Evolutionary conservation across 2,797 vertebrate genomes (phyloP).

Genomic region (Manis crassicaudata): DNA sequence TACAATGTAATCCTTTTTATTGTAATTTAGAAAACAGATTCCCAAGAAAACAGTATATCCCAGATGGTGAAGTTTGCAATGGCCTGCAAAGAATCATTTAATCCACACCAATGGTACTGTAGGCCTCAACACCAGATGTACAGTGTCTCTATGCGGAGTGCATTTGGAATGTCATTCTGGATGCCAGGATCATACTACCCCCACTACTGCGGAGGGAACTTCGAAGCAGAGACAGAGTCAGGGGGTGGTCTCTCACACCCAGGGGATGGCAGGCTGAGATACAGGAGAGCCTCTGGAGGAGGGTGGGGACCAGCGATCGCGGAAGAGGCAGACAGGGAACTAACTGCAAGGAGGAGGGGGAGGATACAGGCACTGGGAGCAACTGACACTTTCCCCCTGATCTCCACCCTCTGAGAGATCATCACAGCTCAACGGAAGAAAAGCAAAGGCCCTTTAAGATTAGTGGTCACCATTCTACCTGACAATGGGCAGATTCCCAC

Average conservation of each 20-base stretch:
- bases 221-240: background rate
- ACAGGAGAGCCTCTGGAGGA: background rate
- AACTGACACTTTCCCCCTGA: background rate
- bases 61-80: background rate
- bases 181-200: background rate
- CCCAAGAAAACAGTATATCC: slow-evolving; percentile 18
- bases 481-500: background rate
- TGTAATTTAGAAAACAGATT: background rate
- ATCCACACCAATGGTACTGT: background rate
- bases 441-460: background rate
- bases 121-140: background rate
- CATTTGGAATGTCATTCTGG: background rate
- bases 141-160: background rate
- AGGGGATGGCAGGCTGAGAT: background rate
- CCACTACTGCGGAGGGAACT: background rate
- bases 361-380: too few species aligned
- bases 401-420: background rate
- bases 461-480: too few species aligned
- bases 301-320: too few species aligned
- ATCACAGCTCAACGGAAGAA: background rate
- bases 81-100: background rate
- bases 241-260: background rate
- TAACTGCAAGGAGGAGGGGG: background rate
- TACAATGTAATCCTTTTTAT: background rate
- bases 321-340: background rate